Percentiles rank a stretch among this genome's conserved stretches.
phyloP scores from a whole-genome alignment of 2,797 vertebrate species.

The Lindbergichthys nudifrons region DNA sequence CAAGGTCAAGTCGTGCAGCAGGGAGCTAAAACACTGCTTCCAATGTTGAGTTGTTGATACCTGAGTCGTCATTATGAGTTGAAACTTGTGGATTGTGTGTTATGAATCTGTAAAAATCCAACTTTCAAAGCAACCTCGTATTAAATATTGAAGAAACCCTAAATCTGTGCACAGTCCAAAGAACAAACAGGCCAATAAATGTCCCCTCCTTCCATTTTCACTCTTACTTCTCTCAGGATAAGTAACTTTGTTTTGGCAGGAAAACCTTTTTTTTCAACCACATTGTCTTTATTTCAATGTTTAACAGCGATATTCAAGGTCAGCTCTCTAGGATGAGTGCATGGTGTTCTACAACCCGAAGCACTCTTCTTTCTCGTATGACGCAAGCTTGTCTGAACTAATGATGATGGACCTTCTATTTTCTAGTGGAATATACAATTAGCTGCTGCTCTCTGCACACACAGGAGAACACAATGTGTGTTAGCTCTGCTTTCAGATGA shows the following conservation, averaged over 20 bases:
- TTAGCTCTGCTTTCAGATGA: conserved; percentile 54
- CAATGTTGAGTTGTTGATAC: conserved; percentile 6
- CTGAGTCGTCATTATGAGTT: conserved; percentile 3
- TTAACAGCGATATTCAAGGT: conserved; percentile 39
- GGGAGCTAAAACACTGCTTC: not conserved
- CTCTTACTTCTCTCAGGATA: conserved; percentile 42
- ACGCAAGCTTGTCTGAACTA: conserved; percentile 36
- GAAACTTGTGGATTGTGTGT: conserved; percentile 8
- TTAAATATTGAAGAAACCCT: conserved; percentile 4
- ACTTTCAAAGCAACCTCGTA: conserved; percentile 33
- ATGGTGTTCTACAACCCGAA: conserved; percentile 22
- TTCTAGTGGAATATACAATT: conserved; percentile 59
- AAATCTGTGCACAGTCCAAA: conserved; percentile 26
- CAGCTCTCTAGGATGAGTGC: conserved; percentile 16
- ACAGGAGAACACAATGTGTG: conserved; percentile 37
- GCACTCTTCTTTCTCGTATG: conserved; percentile 23
- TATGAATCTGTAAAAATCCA: conserved; percentile 46
- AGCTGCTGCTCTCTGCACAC: conserved; percentile 39
- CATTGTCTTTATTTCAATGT: conserved; percentile 52
- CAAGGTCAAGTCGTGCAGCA: conserved; percentile 1
- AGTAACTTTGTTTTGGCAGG: conserved; percentile 56
- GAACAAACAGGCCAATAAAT: conserved; percentile 57
- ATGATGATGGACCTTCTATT: conserved; percentile 66
- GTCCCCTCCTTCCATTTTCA: conserved; percentile 29
- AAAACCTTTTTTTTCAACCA: conserved; percentile 39